These are phyloP conservation scores for Streptopelia turtur DNA, from an alignment of 2,797 vertebrate species.

Conservation along the genomic window DNA sequence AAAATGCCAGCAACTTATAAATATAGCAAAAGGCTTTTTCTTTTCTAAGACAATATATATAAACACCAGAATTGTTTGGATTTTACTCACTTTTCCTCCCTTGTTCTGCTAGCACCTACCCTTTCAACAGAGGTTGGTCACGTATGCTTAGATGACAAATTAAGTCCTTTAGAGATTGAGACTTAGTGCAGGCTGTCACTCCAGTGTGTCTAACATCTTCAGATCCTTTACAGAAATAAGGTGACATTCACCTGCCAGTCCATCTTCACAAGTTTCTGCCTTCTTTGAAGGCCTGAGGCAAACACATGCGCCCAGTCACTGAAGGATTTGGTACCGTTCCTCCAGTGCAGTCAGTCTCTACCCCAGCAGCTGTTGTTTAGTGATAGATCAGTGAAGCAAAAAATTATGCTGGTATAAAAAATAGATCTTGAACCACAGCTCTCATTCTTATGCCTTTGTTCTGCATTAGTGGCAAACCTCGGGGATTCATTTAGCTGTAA, in stretches of 20 bases:
- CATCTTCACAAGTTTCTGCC: constrained; percentile 73
- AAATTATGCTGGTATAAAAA: constrained; percentile 89
- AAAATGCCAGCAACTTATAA: background rate
- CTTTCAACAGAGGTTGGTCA: background rate
- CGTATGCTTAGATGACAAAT: background rate
- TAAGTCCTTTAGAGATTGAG: background rate
- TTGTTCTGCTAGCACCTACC: background rate
- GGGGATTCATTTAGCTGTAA: constrained; percentile 88
- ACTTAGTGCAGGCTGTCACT: constrained; percentile 69
- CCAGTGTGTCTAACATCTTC: constrained; percentile 75
- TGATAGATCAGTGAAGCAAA: constrained; percentile 95
- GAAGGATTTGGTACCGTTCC: constrained; percentile 72
- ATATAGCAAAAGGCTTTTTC: background rate
- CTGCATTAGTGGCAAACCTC: constrained; percentile 79
- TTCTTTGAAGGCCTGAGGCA: constrained; percentile 80
- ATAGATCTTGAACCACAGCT: constrained; percentile 81
- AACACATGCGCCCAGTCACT: constrained; percentile 78
- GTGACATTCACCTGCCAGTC: constrained; percentile 76
- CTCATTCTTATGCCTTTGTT: constrained; percentile 84
- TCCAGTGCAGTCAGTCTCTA: constrained; percentile 74
- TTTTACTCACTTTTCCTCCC: background rate
- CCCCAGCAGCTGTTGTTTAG: constrained; percentile 89
- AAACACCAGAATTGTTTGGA: background rate
- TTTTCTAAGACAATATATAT: background rate
- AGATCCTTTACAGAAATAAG: constrained; percentile 62